Conservation (phyloP, 2,113 vertebrate genomes). For the Chionomys nivalis region DNA sequence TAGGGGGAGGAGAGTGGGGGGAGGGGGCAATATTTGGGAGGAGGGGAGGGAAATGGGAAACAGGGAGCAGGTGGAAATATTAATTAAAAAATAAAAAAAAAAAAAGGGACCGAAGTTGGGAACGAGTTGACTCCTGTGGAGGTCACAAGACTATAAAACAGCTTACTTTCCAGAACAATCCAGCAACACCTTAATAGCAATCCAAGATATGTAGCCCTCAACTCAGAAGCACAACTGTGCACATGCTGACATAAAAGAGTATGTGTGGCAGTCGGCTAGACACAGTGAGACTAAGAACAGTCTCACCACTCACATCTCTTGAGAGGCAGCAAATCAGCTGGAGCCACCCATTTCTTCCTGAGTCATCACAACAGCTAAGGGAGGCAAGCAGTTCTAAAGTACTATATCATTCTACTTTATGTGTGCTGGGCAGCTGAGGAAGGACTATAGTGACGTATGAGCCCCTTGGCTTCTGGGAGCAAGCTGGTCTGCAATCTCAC, state of each 20-base stretch:
- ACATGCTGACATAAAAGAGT: not conserved
- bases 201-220: too few species aligned
- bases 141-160: not conserved
- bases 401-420: not conserved
- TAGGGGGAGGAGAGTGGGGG: too few species aligned
- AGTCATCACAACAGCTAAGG: not conserved
- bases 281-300: not conserved
- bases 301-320: not conserved
- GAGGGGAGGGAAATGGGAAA: too few species aligned
- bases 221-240: not conserved
- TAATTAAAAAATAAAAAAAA: too few species aligned
- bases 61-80: too few species aligned
- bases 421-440: not conserved
- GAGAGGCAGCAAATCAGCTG: not conserved
- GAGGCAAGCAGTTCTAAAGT: not conserved
- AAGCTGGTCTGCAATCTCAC: not conserved
- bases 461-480: not conserved
- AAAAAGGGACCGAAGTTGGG: too few species aligned
- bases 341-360: not conserved
- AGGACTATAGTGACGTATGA: not conserved
- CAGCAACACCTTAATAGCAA: accelerated
- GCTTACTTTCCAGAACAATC: not conserved
- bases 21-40: too few species aligned
- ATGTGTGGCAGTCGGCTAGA: accelerated
- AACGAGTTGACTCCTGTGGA: not conserved